Conservation (phyloP, 1,140 invertebrate species). For the Atta texana region DNA sequence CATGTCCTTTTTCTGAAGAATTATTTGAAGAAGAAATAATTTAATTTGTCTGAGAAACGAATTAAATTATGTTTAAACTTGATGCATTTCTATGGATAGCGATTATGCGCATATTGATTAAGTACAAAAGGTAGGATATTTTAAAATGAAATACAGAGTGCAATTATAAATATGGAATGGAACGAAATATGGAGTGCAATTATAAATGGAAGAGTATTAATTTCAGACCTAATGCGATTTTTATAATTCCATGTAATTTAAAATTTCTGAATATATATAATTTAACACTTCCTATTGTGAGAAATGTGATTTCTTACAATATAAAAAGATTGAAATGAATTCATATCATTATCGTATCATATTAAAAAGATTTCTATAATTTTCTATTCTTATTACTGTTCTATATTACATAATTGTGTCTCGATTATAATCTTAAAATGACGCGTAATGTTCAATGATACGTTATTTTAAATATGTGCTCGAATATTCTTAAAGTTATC, state of each 20-base stretch:
- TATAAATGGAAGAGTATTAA: background rate
- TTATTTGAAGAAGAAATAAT: background rate
- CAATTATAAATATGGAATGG: background rate
- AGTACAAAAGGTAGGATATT: background rate
- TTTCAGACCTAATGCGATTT: background rate
- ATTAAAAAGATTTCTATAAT: background rate
- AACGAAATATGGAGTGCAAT: background rate
- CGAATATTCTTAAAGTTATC: background rate
- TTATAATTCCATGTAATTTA: background rate
- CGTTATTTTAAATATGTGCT: background rate
- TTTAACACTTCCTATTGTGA: background rate
- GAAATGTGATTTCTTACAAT: background rate
- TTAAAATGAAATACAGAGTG: background rate
- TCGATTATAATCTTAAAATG: background rate
- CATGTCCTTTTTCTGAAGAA: slow-evolving; percentile 54
- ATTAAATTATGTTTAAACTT: slow-evolving; percentile 9
- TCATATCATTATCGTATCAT: background rate
- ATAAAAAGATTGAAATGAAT: background rate
- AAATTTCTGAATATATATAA: background rate
- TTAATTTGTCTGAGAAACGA: background rate
- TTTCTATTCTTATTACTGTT: background rate
- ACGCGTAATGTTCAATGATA: background rate
- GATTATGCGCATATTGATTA: background rate
- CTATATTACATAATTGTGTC: background rate
- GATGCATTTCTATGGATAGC: background rate